Base-by-base conservation (phyloP, 1,140 invertebrate species). In the Drosophila navojoa region DNA sequence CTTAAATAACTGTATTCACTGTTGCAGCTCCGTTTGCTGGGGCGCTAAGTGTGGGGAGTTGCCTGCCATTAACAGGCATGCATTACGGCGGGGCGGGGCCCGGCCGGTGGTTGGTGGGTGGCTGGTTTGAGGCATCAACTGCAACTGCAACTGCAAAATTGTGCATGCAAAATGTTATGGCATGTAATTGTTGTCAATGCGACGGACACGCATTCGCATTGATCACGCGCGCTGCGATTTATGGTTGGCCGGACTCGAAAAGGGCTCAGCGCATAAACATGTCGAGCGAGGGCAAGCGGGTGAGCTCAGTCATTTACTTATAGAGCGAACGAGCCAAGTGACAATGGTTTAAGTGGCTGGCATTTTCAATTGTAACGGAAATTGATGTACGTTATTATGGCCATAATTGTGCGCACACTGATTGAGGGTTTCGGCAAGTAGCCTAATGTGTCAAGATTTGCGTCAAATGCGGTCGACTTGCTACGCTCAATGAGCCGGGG, bases 1-100 rank as follows among this genome's bases (percentile, higher is more conserved):
- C 78, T 81, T 81, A 81, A 81, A 81, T 81, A 81, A 81, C 79
- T 81, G 74, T 81, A 77, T 81, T 81, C 67, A 68, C 72, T 79
- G 73, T 38, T 79, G 60, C 47, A 52, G 60, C 64, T 67, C 55
- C 55, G 64, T 57, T 50, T 57, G 59, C 55, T 32, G 50, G 40
- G 73, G 79, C 74, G 78, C 73, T 77, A 81, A 72, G 50, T 80
- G 62, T 38, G 42, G 71, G 58, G 76, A 71, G 70, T 54, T 78
- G 55, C 55, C 74, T 54, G 55, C n/a, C 40, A 45, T 50, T 70
- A 57, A 22, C 49, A 10, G 19, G 35, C 35, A 27, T 11, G 35
- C 5, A 38, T 9, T 25, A 15, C 29, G 5, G 22, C 5, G 2
- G 19, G 49, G 5, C 9, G 38, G 3, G 29, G 59, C n/a, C n/a